phyloP scores from a whole-genome alignment of 2,113 vertebrate species.

The Crotalus horridus region DNA sequence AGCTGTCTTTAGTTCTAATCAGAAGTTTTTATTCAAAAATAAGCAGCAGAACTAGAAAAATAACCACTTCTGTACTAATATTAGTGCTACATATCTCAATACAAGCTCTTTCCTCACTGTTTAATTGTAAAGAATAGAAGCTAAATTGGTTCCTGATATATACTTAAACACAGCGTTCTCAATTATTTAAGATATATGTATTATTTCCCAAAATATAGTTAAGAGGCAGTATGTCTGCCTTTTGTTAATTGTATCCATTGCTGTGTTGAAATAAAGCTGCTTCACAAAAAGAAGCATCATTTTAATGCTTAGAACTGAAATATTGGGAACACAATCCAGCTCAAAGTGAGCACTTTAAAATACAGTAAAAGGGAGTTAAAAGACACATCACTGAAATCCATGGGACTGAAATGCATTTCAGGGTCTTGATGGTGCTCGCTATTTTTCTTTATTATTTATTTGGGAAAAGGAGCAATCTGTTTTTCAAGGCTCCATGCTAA shows the following conservation, averaged over 20 bases:
- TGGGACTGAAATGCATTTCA: neutral
- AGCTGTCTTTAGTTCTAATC: neutral
- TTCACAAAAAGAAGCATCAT: slow-evolving; percentile 35
- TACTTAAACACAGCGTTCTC: slow-evolving; percentile 29
- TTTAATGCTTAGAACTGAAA: slow-evolving; percentile 56
- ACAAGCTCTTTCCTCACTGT: slow-evolving; percentile 11
- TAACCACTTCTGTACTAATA: slow-evolving; percentile 25
- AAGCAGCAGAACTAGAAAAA: slow-evolving; percentile 24
- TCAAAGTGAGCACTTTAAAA: neutral
- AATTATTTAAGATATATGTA: slow-evolving; percentile 26
- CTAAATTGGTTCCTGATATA: slow-evolving; percentile 12
- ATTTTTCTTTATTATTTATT: neutral
- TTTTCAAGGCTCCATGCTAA: neutral
- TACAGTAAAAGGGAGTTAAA: neutral
- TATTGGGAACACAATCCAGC: slow-evolving; percentile 14
- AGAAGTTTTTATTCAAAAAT: neutral
- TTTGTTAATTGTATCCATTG: slow-evolving; percentile 60
- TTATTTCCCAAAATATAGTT: slow-evolving; percentile 11
- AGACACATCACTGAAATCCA: neutral
- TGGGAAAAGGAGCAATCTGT: neutral
- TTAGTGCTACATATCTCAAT: neutral
- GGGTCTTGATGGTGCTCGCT: neutral
- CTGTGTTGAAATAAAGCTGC: slow-evolving; percentile 44
- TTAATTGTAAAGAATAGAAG: slow-evolving; percentile 28
- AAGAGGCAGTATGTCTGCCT: slow-evolving; percentile 30